A percentile compares a stretch with the other conserved stretches of the same genome.
Evolutionary conservation across 2,888 invertebrate genomes (phyloP).

Genomic region (Catonia carolina): DNA sequence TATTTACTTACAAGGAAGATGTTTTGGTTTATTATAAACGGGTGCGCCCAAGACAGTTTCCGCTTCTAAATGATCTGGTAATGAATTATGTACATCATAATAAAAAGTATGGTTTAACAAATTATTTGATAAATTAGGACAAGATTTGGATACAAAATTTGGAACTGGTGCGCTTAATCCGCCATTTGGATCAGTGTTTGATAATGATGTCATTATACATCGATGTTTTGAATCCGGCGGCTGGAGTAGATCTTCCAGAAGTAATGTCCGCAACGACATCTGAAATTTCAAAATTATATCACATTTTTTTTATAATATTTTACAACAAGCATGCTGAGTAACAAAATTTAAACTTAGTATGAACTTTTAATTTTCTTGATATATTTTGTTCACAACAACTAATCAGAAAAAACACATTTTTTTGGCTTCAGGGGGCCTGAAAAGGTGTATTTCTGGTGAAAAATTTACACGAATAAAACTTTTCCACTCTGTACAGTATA

Average conservation of each 20-base stretch:
- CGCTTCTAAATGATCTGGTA: conserved; percentile 55
- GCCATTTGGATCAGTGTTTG: conserved; percentile 14
- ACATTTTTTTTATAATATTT: too few species aligned
- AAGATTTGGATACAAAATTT: conserved; percentile 68
- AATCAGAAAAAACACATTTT: too few species aligned
- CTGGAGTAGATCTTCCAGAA: conserved; percentile 85
- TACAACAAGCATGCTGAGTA: neutral
- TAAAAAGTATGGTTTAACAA: conserved; percentile 41
- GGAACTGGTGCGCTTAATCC: conserved; percentile 35
- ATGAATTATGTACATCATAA: conserved; percentile 46
- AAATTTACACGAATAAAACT: too few species aligned
- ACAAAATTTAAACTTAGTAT: conserved; percentile 1
- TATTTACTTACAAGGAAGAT: neutral
- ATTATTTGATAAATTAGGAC: conserved; percentile 60
- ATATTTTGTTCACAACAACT: too few species aligned
- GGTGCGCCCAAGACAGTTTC: conserved; percentile 45
- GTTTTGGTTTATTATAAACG: conserved; percentile 1
- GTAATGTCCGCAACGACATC: conserved; percentile 74
- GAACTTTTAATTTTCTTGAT: too few species aligned
- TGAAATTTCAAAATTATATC: too few species aligned
- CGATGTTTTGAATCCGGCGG: conserved; percentile 72
- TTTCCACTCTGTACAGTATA: too few species aligned
- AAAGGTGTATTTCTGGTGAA: too few species aligned
- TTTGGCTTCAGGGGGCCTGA: too few species aligned
- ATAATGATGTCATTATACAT: conserved; percentile 71